Percentiles rank a stretch among this genome's conserved stretches.
Evolutionary conservation across 2,888 invertebrate species (phyloP).

Genomic region (Tryphoninae sp.): DNA sequence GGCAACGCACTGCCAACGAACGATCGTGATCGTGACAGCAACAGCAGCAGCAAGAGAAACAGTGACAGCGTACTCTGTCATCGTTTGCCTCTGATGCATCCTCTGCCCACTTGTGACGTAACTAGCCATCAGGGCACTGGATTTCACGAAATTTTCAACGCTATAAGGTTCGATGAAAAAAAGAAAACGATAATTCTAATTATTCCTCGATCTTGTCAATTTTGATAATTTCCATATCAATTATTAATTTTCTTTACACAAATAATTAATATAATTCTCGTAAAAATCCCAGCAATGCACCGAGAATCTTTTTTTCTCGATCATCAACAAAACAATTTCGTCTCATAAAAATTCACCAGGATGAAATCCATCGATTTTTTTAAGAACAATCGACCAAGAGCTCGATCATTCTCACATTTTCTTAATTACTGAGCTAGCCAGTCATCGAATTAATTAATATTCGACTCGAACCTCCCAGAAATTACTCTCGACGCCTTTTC

Average conservation of each 20-base stretch:
- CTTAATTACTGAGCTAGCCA: no score
- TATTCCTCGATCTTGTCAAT: background rate
- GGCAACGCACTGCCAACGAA: conserved; percentile 72
- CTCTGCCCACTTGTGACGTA: conserved; percentile 82
- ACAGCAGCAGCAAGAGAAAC: conserved; percentile 82
- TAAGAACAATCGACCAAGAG: background rate
- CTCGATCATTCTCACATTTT: background rate
- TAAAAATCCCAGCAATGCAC: no score
- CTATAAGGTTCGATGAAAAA: conserved; percentile 72
- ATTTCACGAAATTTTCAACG: conserved; percentile 81
- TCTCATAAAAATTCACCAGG: no score
- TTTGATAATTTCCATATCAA: background rate
- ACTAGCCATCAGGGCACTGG: conserved; percentile 80
- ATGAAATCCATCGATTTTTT: background rate
- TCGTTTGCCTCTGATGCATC: conserved; percentile 81
- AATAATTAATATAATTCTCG: no score
- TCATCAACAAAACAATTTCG: no score
- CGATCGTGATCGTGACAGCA: conserved; percentile 74
- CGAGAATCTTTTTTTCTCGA: no score
- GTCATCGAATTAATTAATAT: no score
- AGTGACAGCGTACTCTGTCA: conserved; percentile 83
- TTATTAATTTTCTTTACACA: background rate
- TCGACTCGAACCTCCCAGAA: no score
- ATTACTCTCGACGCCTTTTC: no score
- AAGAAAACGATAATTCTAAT: background rate